Evolutionary conservation across 2,797 vertebrate species (phyloP).

Genomic region (Vespertilio murinus): DNA sequence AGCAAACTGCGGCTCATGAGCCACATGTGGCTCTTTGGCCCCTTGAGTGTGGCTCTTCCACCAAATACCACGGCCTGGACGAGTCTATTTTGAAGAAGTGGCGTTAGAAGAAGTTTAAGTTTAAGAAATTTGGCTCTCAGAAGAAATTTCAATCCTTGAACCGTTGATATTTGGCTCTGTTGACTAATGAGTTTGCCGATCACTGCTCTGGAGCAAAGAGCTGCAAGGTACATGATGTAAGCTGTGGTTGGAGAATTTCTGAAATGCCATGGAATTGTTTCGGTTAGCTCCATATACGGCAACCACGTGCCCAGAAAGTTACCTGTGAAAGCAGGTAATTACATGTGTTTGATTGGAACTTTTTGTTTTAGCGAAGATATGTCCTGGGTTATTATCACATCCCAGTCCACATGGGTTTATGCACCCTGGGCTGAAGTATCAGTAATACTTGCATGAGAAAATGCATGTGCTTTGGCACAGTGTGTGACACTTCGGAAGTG

Average conservation of each 20-base stretch:
- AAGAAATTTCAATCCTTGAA: too few relatives aligned
- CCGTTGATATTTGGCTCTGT: too few relatives aligned
- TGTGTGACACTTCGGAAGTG: not conserved
- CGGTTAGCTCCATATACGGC: constrained; percentile 66
- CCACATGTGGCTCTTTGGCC: too few relatives aligned
- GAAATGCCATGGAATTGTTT: constrained; percentile 40
- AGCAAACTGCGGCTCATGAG: too few relatives aligned
- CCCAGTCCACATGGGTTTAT: not conserved
- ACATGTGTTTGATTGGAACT: constrained; percentile 65
- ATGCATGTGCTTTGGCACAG: not conserved
- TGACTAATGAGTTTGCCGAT: not conserved
- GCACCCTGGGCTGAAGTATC: not conserved
- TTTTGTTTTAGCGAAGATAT: constrained; percentile 72
- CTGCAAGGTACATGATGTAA: constrained; percentile 67
- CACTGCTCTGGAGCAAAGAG: constrained; percentile 71
- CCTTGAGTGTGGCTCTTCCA: too few relatives aligned
- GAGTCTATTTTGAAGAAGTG: too few relatives aligned
- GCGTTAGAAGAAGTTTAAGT: too few relatives aligned
- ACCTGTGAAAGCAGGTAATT: constrained; percentile 66
- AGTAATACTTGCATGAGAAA: constrained; percentile 13
- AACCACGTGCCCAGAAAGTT: constrained; percentile 66
- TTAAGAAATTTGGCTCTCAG: too few relatives aligned
- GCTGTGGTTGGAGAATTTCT: constrained; percentile 75
- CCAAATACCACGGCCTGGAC: too few relatives aligned
- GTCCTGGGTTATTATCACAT: constrained; percentile 37